Conservation (phyloP, 2,888 invertebrate genomes). For the Lasioglossum leucozonium region DNA sequence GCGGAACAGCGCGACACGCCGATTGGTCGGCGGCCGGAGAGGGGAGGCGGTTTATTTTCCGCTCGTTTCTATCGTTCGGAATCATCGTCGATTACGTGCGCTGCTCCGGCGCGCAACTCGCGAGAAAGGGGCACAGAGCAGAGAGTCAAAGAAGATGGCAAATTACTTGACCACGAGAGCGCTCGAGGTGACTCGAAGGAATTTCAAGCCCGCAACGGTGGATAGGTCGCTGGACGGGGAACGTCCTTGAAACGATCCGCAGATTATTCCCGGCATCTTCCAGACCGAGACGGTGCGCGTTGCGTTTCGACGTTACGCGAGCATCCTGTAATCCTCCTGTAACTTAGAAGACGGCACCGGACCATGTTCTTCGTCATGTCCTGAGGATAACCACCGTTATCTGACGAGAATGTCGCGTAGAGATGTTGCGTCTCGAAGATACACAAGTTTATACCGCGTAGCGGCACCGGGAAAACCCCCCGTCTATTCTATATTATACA, state of each 20-base stretch:
- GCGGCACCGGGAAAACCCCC: too few relatives aligned
- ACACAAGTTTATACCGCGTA: too few relatives aligned
- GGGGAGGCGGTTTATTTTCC: slow-evolving; percentile 25
- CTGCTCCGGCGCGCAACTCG: slow-evolving; percentile 37
- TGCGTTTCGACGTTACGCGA: slow-evolving; percentile 16
- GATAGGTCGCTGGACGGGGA: slow-evolving; percentile 45
- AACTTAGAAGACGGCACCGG: background rate
- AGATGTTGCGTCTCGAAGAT: background rate
- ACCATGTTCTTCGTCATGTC: background rate
- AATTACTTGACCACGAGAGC: slow-evolving; percentile 68
- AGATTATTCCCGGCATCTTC: slow-evolving; percentile 42
- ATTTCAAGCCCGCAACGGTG: slow-evolving; percentile 64
- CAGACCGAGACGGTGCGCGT: slow-evolving; percentile 11
- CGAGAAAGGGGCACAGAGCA: slow-evolving; percentile 14
- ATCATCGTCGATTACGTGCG: slow-evolving; percentile 19
- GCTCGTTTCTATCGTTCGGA: slow-evolving; percentile 29
- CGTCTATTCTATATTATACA: too few relatives aligned
- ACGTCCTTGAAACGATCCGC: slow-evolving; percentile 61
- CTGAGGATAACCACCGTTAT: background rate
- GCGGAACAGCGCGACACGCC: background rate
- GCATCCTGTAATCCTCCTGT: background rate
- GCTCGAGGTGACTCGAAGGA: slow-evolving; percentile 70
- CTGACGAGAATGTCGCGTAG: too few relatives aligned
- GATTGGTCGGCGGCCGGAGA: background rate
- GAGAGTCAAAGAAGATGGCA: slow-evolving; percentile 61